Evolutionary conservation across 2,888 invertebrate species (phyloP).

Genomic region (Psylliodes chrysocephalus): DNA sequence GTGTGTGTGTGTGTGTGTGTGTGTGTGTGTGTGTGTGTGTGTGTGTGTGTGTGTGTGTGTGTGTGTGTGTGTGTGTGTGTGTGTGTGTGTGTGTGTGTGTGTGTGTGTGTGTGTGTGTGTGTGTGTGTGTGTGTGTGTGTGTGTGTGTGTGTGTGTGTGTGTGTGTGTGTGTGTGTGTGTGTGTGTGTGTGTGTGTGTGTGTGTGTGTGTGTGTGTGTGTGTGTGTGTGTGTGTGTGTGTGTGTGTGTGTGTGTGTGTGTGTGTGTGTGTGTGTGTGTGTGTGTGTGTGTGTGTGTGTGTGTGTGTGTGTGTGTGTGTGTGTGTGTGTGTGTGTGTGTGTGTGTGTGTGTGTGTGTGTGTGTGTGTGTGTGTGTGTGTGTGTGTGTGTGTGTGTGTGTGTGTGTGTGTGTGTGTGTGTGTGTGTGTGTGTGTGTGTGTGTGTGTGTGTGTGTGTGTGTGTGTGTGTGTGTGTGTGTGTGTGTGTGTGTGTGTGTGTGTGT

Average conservation of each 20-base stretch:
- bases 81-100: conserved; percentile 13
- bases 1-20: not conserved
- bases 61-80: conserved; percentile 13
- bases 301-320: conserved; percentile 13
- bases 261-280: conserved; percentile 13
- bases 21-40: not conserved
- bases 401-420: not conserved
- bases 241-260: conserved; percentile 13
- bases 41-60: conserved; percentile 11
- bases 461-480: conserved; percentile 13
- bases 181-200: conserved; percentile 13
- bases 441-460: conserved; percentile 13
- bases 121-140: conserved; percentile 13
- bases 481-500: conserved; percentile 13
- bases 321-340: conserved; percentile 13
- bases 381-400: conserved; percentile 2
- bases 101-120: conserved; percentile 13
- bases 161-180: conserved; percentile 13
- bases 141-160: conserved; percentile 13
- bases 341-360: conserved; percentile 13
- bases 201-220: conserved; percentile 13
- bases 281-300: conserved; percentile 13
- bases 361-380: conserved; percentile 16
- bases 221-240: conserved; percentile 13
- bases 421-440: conserved; percentile 13